Conservation (phyloP, 2,888 invertebrate genomes). For the Hesperia comma region DNA sequence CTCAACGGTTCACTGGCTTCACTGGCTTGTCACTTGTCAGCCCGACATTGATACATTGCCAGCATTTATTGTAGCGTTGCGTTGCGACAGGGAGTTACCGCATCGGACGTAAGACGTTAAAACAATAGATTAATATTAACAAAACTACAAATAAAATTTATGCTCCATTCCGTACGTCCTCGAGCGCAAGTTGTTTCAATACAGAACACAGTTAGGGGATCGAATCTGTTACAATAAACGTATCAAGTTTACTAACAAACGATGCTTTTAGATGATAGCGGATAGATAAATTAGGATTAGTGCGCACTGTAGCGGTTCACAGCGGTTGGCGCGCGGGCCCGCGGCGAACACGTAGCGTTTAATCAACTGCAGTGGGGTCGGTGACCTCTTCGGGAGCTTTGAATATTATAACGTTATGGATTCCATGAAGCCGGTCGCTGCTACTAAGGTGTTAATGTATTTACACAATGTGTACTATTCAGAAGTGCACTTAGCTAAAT, state of each 20-base stretch:
- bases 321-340: background rate
- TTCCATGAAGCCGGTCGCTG: background rate
- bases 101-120: too few species aligned
- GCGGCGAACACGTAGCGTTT: constrained; percentile 4
- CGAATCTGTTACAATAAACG: background rate
- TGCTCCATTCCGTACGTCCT: too few species aligned
- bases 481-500: too few species aligned
- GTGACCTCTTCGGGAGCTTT: background rate
- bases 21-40: too few species aligned
- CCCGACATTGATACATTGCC: too few species aligned
- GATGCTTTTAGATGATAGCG: background rate
- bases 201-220: background rate
- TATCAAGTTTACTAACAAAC: background rate
- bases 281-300: constrained; percentile 9
- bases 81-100: too few species aligned
- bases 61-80: too few species aligned
- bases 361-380: constrained; percentile 2
- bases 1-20: too few species aligned
- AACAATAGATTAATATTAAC: too few species aligned
- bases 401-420: constrained; percentile 7
- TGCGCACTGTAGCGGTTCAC: background rate
- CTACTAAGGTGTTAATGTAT: background rate
- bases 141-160: too few species aligned
- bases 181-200: background rate
- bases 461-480: background rate